Percentiles rank a stretch among this genome's conserved stretches.
Conservation (phyloP, 1,140 invertebrate genomes). For the Ceratosolen solmsi region DNA sequence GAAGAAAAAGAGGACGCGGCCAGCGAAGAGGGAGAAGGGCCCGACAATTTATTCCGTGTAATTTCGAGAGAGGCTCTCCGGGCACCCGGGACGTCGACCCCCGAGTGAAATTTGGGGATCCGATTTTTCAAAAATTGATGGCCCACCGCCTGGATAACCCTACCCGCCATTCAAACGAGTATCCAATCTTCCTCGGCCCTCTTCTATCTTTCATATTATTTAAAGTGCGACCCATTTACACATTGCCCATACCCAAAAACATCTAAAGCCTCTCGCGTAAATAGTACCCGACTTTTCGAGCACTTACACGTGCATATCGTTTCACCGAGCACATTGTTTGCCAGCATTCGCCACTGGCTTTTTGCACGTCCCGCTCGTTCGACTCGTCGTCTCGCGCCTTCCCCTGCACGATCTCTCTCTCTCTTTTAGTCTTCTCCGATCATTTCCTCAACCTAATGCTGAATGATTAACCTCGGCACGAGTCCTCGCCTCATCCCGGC, state of each 20-base stretch:
- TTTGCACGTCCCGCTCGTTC: background rate
- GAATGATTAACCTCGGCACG: background rate
- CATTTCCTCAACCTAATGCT: no score
- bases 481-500: constrained; percentile 22
- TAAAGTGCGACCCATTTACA: constrained; percentile 42
- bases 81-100: constrained; percentile 58
- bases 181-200: constrained; percentile 38
- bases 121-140: constrained; percentile 61
- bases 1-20: constrained; percentile 17
- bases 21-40: constrained; percentile 47
- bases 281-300: constrained; percentile 23
- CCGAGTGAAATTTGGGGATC: constrained; percentile 57
- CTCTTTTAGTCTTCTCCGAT: background rate
- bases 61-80: constrained; percentile 56
- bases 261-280: constrained; percentile 5
- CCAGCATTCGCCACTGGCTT: background rate
- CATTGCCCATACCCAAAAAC: background rate
- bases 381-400: background rate
- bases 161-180: constrained; percentile 19
- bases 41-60: constrained; percentile 69
- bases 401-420: background rate
- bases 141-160: constrained; percentile 48
- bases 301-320: background rate
- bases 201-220: constrained; percentile 51
- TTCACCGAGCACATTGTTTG: constrained; percentile 18